Base-by-base conservation (phyloP, 2,797 vertebrate species). In the Phylloscopus collybita region DNA sequence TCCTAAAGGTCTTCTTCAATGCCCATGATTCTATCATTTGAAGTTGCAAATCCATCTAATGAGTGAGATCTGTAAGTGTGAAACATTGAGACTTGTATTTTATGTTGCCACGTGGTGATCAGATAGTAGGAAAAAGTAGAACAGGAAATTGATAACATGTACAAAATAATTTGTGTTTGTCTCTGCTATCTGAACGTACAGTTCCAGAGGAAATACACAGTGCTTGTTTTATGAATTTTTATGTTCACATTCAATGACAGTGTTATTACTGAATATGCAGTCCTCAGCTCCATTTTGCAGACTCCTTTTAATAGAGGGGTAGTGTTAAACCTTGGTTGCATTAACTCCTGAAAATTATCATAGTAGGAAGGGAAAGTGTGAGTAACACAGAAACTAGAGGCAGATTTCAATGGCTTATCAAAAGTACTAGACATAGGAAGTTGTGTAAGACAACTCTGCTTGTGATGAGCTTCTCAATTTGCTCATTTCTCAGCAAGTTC, bases 331-430 rank as follows among this genome's bases (percentile, higher is more conserved):
- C 9, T 36, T 59, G 3, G 15, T 80, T 71, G 45, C 83, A 70
- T 51, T 84, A 27, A 25, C 21, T 74, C 5, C 14, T 49, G 8
- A 36, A 82, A 86, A 72, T 40, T 69, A 38, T 11, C 16, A 14
- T 10, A 76, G 38, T 26, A 40, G 19, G 12, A 60, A 3, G 2
- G 10, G 4, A 21, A 72, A 69, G 26, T 40, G 2, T 14, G 9
- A 5, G 3, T 36, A 42, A 59, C 1, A 0, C 11, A 54, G 32
- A 45, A 29, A 56, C 1, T 29, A 1, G 11, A 75, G 25, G 6
- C 5, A 25, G 47, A 50, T n/a, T 8, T 40, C 23, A 57, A 20
- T 29, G 13, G 21, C 6, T 50, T 79, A 29, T 19, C 19, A 47
- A 49, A 71, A 82, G 3, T 14, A 32, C 3, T 50, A 23, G 32